Conservation (phyloP, 92 coral and sea anemone genomes). For the Heliopora coerulea region DNA sequence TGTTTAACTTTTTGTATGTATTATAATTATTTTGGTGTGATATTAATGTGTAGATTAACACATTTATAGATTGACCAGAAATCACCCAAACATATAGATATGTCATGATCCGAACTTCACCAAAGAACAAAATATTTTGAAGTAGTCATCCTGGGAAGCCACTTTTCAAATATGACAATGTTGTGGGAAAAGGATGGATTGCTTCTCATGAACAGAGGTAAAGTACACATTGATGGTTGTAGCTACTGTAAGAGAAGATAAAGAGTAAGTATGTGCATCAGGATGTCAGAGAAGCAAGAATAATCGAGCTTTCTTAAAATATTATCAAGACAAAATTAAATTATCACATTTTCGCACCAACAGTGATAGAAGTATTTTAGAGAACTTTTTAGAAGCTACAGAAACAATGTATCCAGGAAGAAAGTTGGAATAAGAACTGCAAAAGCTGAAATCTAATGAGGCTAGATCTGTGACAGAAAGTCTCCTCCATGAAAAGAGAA, state of each 20-base stretch:
- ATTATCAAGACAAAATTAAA: constrained; percentile 41
- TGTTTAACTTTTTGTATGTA: too few relatives aligned
- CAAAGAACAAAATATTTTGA: constrained; percentile 39
- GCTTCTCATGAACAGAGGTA: constrained; percentile 41
- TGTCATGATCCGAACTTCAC: constrained; percentile 19
- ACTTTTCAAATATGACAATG: constrained; percentile 36
- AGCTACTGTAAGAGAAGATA: neutral
- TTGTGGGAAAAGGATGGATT: constrained; percentile 40
- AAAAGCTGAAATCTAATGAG: constrained; percentile 1
- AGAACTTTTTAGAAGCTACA: constrained; percentile 58
- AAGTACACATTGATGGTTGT: constrained; percentile 34
- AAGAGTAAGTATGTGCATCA: constrained; percentile 37
- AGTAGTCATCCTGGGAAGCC: constrained; percentile 2
- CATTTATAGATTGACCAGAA: constrained; percentile 1
- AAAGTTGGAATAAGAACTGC: constrained; percentile 7
- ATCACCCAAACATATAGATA: neutral
- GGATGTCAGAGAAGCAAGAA: constrained; percentile 34
- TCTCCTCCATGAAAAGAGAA: neutral
- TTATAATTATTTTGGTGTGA: too few relatives aligned
- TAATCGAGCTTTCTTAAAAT: constrained; percentile 22
- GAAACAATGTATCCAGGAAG: constrained; percentile 37
- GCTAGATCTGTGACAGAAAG: constrained; percentile 26
- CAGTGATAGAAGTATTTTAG: constrained; percentile 49
- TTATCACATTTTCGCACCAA: constrained; percentile 45
- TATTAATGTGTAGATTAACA: constrained; percentile 3